Evolutionary conservation across 2,797 vertebrate species (phyloP).

Genomic region (Meda fulgida): DNA sequence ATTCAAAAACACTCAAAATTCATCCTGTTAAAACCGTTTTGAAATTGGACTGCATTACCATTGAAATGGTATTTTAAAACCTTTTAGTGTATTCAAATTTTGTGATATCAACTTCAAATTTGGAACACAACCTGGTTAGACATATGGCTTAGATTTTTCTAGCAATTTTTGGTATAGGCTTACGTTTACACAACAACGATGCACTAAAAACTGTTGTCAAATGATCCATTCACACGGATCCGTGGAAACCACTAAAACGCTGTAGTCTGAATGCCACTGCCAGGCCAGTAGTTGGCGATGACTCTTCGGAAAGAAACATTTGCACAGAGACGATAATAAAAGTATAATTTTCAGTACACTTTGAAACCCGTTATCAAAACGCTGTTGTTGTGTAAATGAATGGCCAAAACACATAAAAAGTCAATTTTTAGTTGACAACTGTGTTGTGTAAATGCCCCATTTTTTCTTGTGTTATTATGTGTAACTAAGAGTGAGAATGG

Average conservation of each 20-base stretch:
- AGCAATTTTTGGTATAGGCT: neutral
- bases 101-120: neutral
- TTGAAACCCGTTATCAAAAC: neutral
- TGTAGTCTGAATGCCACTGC: neutral
- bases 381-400: neutral
- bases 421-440: neutral
- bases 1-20: neutral
- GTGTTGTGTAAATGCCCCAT: neutral
- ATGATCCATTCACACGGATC: neutral
- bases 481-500: neutral
- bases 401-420: neutral
- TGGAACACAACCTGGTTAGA: neutral
- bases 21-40: neutral
- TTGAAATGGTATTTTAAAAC: neutral
- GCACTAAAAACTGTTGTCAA: neutral
- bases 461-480: neutral
- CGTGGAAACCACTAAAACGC: neutral
- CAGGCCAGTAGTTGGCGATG: neutral
- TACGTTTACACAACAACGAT: neutral
- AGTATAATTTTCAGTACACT: accelerated
- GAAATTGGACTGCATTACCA: neutral
- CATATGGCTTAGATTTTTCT: neutral
- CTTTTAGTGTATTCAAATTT: neutral
- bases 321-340: neutral
- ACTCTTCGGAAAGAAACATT: neutral